Conservation (phyloP, 2,888 invertebrate species). For the Asteroscopus sphinx region DNA sequence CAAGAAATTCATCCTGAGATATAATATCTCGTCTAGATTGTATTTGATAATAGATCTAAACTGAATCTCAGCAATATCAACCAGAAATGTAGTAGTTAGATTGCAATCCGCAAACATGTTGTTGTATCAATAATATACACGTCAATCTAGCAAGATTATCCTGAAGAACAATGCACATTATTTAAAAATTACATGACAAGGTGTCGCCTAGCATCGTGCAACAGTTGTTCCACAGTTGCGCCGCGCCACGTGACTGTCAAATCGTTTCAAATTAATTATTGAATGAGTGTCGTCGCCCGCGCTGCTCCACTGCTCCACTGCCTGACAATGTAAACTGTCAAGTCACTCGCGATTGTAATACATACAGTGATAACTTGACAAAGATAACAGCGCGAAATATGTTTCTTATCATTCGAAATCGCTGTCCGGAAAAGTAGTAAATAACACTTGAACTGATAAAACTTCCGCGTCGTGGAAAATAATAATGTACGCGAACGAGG, state of each 20-base stretch:
- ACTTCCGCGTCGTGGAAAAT: constrained; percentile 4
- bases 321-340: not conserved
- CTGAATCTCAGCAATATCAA: not conserved
- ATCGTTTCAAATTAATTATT: not conserved
- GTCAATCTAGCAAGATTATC: too few species aligned
- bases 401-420: constrained; percentile 20
- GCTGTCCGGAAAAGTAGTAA: constrained; percentile 18
- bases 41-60: constrained; percentile 2
- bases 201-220: too few species aligned
- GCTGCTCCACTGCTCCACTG: not conserved
- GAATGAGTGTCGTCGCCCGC: too few species aligned
- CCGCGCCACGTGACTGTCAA: not conserved
- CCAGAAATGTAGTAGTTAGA: constrained; percentile 1
- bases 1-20: not conserved
- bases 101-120: not conserved
- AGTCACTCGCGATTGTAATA: constrained; percentile 6
- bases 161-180: too few species aligned
- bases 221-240: not conserved
- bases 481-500: not conserved
- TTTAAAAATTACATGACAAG: too few species aligned
- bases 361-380: not conserved
- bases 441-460: constrained; percentile 20
- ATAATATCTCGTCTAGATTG: constrained; percentile 2
- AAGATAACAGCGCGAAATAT: constrained; percentile 27
- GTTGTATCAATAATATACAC: not conserved